phyloP scores from a whole-genome alignment of 2,113 vertebrate species.

The Microcebus ravelobensis region DNA sequence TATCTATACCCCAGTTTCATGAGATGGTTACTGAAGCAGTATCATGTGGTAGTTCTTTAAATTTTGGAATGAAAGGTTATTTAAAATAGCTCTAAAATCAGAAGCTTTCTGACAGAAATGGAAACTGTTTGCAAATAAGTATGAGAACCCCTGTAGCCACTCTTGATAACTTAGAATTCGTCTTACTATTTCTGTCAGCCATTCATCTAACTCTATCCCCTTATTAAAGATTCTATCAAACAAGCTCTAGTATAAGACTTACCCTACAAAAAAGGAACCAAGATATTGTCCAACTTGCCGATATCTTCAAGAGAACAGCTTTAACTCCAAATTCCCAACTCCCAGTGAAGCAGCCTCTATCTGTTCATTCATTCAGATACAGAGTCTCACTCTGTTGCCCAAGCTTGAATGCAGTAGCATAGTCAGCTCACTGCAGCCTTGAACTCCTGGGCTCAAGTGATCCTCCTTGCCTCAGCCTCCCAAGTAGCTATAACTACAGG shows the following conservation, averaged over 20 bases:
- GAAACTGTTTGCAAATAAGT: slow-evolving; percentile 11
- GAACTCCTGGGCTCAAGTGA: no score
- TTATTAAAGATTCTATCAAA: slow-evolving; percentile 2
- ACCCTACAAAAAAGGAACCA: not conserved
- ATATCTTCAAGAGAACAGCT: not conserved
- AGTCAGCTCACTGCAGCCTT: no score
- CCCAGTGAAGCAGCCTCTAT: not conserved
- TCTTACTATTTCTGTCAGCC: not conserved
- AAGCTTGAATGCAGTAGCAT: no score
- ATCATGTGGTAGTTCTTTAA: not conserved
- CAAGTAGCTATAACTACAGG: no score
- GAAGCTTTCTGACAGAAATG: slow-evolving; percentile 33
- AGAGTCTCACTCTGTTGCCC: no score
- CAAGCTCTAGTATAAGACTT: not conserved
- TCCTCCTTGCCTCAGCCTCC: no score
- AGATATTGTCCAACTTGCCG: not conserved
- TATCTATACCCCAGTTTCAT: not conserved
- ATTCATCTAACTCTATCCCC: not conserved
- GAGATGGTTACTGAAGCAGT: slow-evolving; percentile 7
- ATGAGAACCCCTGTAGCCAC: not conserved
- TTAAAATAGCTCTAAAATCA: slow-evolving; percentile 47
- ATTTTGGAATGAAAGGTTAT: slow-evolving; percentile 17
- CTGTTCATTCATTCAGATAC: no score
- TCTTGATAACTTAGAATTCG: not conserved
- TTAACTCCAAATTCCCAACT: slow-evolving; percentile 24